Conservation (phyloP, 2,113 vertebrate species). For the Oncorhynchus mykiss region DNA sequence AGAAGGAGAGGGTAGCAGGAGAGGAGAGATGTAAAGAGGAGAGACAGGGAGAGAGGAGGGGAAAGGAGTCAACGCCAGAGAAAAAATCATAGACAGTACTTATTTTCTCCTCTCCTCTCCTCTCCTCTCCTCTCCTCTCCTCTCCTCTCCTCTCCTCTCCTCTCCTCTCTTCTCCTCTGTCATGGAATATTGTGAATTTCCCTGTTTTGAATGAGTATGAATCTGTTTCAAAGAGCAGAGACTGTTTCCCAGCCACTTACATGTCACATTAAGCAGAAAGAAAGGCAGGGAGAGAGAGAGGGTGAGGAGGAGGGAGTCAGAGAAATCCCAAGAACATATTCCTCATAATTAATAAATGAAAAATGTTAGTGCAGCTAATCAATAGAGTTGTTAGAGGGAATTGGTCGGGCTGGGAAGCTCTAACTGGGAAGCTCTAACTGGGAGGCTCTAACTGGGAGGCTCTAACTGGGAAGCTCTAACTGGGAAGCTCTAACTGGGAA, state of each 20-base stretch:
- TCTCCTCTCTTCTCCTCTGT: too few species aligned
- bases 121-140: too few species aligned
- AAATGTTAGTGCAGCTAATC: conserved; percentile 95
- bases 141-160: too few species aligned
- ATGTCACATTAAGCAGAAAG: conserved; percentile 31
- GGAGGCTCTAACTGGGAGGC: too few species aligned
- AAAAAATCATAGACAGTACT: too few species aligned
- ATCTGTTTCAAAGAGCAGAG: not conserved
- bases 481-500: not conserved
- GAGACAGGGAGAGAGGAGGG: too few species aligned
- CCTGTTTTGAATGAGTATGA: conserved; percentile 15
- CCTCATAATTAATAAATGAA: conserved; percentile 99
- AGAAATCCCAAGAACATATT: conserved; percentile 84
- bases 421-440: not conserved
- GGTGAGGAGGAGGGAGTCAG: conserved; percentile 52
- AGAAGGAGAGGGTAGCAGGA: too few species aligned
- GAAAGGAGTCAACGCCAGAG: too few species aligned
- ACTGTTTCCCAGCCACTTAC: conserved; percentile 11
- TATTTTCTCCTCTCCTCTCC: too few species aligned
- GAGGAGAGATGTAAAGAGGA: too few species aligned
- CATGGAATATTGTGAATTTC: not conserved
- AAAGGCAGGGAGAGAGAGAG: conserved; percentile 51
- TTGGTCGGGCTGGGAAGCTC: conserved; percentile 76
- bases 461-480: conserved; percentile 49
- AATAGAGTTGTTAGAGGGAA: conserved; percentile 96